These are phyloP conservation scores for Brassicogethes aeneus DNA, from an alignment of 2,888 invertebrate genomes.

Conservation along the genomic window DNA sequence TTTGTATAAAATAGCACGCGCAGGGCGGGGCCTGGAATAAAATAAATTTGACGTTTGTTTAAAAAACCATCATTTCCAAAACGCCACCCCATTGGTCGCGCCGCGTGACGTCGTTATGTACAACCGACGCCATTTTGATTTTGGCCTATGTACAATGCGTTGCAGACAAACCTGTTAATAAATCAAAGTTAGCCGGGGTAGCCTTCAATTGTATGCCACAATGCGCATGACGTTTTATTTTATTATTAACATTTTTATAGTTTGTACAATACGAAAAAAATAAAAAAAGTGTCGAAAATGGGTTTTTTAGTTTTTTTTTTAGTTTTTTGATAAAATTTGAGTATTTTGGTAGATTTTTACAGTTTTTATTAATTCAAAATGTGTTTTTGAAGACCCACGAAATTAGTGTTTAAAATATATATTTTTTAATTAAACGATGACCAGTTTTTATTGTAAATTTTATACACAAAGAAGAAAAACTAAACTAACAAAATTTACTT, in stretches of 20 bases:
- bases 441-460: too few relatives aligned
- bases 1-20: too few relatives aligned
- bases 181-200: not conserved
- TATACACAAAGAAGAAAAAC: too few relatives aligned
- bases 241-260: conserved; percentile 20
- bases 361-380: too few relatives aligned
- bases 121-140: conserved; percentile 23
- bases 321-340: too few relatives aligned
- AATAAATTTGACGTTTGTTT: conserved; percentile 16
- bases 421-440: too few relatives aligned
- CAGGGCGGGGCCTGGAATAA: conserved; percentile 16
- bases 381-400: too few relatives aligned
- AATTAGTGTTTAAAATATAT: too few relatives aligned
- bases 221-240: conserved; percentile 10
- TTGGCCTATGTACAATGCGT: conserved; percentile 15
- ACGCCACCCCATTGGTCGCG: not conserved
- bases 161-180: not conserved
- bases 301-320: too few relatives aligned
- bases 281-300: too few relatives aligned
- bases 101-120: conserved; percentile 20
- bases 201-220: not conserved
- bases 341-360: too few relatives aligned
- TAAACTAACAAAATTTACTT: too few relatives aligned
- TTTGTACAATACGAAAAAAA: conserved; percentile 14
- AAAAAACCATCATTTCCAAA: conserved; percentile 11